Evolutionary conservation across 2,113 vertebrate species (phyloP), one percentile per base, ranked within the genome.

Genomic region (Hemiscyllium ocellatum): DNA sequence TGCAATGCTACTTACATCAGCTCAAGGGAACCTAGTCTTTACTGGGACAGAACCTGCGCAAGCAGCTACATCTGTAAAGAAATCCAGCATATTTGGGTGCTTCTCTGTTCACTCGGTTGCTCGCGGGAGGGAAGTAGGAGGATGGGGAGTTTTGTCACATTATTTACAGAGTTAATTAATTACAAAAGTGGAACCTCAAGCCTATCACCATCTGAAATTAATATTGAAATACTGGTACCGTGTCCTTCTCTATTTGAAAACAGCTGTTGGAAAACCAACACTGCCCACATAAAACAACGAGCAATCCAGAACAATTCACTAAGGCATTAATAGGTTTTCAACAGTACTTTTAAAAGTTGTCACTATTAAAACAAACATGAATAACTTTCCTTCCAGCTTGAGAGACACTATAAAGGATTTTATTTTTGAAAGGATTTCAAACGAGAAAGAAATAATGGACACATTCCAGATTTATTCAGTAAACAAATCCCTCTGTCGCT

Each of bases 401-500:
- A n/a, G 89, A 91, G 29, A 91, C 4, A n/a, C 15, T 66, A 65
- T 42, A 68, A 93, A 42, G 61, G 33, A 6, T 8, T 93, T 47
- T 66, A 17, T 66, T 93, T 93, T 68, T 66, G 61, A 93, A 93
- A 93, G 33, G 89, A 37, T 66, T 66, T 66, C 61, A 42, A 90
- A 93, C 61, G 66, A n/a, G 89, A n/a, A 93, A 37, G 61, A 93
- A 93, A 93, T 66, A 66, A n/a, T 93, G 89, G 61, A 66, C 52
- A 90, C 61, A 66, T 61, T 91, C 89, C 56, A 37, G 61, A 19
- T 66, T 93, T 22, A 33, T 33, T 93, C 89, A 68, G 61, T 66
- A 93, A 93, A 93, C 89, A 93, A 93, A 66, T 93, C 42, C 56
- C 50, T 90, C 87, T 61, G 50, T 50, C 94, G 69, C 66, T 95